Evolutionary conservation across 2,888 invertebrate genomes (phyloP).

Genomic region (Ormyrus labotus): DNA sequence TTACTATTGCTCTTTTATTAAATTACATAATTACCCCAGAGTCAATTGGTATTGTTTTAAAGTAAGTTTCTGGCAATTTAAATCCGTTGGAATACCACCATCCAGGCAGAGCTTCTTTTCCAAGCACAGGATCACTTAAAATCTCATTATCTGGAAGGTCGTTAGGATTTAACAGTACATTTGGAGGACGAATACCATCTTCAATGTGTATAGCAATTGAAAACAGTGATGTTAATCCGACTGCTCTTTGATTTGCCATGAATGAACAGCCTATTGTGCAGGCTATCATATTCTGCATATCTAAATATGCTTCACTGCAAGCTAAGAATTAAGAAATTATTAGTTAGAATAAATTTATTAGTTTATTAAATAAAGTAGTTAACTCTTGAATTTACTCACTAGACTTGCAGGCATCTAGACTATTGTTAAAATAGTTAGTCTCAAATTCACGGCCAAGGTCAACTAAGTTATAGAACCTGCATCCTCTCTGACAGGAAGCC

Average conservation of each 20-base stretch:
- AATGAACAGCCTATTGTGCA: conserved; percentile 69
- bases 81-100: conserved; percentile 73
- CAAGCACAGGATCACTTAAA: conserved; percentile 69
- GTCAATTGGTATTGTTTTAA: conserved; percentile 71
- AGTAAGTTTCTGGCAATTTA: conserved; percentile 71
- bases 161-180: conserved; percentile 67
- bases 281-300: conserved; percentile 63
- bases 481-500: conserved; percentile 73
- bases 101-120: conserved; percentile 70
- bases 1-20: too few species aligned
- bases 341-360: conserved; percentile 20
- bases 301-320: conserved; percentile 70
- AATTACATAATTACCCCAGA: conserved; percentile 63
- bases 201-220: conserved; percentile 66
- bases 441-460: conserved; percentile 66
- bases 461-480: conserved; percentile 72
- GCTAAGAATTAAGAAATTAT: conserved; percentile 61
- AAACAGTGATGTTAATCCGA: conserved; percentile 64
- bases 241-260: conserved; percentile 67
- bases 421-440: conserved; percentile 65
- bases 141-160: conserved; percentile 71
- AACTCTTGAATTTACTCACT: conserved; percentile 63
- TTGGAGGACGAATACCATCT: conserved; percentile 64
- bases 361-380: neutral
- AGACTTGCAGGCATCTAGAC: conserved; percentile 68